phyloP scores from a whole-genome alignment of 2,888 invertebrate genomes.

The Phanerotoma sp. region DNA sequence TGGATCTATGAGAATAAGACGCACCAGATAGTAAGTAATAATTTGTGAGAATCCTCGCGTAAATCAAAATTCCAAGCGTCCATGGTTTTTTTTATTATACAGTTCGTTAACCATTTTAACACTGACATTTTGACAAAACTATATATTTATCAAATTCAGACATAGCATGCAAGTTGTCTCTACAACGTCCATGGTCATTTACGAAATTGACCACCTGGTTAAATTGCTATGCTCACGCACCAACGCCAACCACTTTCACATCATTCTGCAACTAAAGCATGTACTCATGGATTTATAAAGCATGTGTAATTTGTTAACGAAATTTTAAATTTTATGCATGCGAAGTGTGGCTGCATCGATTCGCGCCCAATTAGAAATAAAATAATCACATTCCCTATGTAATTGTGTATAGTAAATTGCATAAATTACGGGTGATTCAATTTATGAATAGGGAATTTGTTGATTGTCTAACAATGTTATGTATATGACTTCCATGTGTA shows the following conservation, averaged over 20 bases:
- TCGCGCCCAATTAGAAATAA: slow-evolving; percentile 15
- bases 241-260: neutral
- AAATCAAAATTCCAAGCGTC: neutral
- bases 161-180: slow-evolving; percentile 2
- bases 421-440: neutral
- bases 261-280: slow-evolving; percentile 1
- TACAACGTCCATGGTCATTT: slow-evolving; percentile 24
- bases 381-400: slow-evolving; percentile 11
- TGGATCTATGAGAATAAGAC: slow-evolving; percentile 8
- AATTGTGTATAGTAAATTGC: neutral
- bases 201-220: slow-evolving; percentile 28
- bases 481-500: too few relatives aligned
- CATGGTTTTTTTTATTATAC: neutral
- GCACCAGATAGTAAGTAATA: slow-evolving; percentile 6
- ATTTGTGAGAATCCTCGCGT: slow-evolving; percentile 3
- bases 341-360: neutral
- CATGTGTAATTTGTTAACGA: slow-evolving; percentile 23
- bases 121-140: neutral
- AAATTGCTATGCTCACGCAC: slow-evolving; percentile 20
- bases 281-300: neutral
- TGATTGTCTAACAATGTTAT: too few relatives aligned
- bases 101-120: slow-evolving; percentile 3
- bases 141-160: neutral
- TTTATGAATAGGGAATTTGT: too few relatives aligned
- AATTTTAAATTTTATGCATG: slow-evolving; percentile 29